phyloP scores from a whole-genome alignment of 92 coral and sea anemone species.

The Bergia sp. region DNA sequence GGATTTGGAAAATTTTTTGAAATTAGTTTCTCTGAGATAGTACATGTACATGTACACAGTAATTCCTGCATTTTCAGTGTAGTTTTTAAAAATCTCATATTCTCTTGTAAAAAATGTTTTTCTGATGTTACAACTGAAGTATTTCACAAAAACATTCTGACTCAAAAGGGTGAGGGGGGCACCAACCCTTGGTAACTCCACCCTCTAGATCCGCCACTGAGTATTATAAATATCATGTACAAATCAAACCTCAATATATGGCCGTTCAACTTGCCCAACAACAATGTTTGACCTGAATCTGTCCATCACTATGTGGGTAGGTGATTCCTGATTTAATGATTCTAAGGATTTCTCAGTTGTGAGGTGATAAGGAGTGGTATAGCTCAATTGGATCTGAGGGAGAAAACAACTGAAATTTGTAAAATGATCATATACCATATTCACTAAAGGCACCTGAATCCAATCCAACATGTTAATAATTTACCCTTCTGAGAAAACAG shows the following conservation, averaged over 20 bases:
- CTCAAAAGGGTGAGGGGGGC: no score
- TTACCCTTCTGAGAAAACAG: not conserved
- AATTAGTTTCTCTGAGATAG: no score
- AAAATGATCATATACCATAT: not conserved
- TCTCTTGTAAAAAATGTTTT: no score
- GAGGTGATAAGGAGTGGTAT: not conserved
- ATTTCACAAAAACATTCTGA: no score
- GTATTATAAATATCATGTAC: not conserved
- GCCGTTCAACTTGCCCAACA: not conserved
- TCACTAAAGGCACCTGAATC: no score
- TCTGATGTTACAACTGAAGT: no score
- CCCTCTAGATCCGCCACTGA: no score
- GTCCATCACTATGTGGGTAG: not conserved
- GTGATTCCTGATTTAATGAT: not conserved
- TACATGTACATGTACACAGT: no score
- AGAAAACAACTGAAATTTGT: not conserved
- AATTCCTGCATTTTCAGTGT: no score
- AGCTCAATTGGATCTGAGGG: not conserved
- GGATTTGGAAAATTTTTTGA: no score
- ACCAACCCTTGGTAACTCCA: no score
- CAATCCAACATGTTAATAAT: not conserved
- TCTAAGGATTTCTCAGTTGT: slow-evolving; percentile 11
- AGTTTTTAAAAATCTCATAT: no score
- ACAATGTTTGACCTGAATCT: slow-evolving; percentile 1
- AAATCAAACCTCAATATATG: not conserved